Base-by-base conservation (phyloP, 2,797 vertebrate genomes). In the Siniperca scherzeri region DNA sequence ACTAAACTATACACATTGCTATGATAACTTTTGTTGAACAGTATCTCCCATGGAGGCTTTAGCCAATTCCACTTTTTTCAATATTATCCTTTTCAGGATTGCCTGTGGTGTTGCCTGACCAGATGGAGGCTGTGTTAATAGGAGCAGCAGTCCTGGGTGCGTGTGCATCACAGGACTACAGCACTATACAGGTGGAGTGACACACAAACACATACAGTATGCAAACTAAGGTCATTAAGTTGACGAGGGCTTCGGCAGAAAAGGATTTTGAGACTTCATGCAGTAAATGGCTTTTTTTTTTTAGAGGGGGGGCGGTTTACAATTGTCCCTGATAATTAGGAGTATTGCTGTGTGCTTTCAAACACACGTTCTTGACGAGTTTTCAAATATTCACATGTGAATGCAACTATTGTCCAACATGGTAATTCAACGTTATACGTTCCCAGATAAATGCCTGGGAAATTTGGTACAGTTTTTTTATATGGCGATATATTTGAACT, bases 121-220 rank as follows among this genome's bases (percentile, higher is more conserved):
- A 99, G 94, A 95, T 91, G 78, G 98, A 99, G 90, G 97, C 98
- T 53, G 97, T 99, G 74, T 89, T 99, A 73, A 94, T 99, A 74
- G 98, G 98, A 44, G 97, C 98, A 83, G 97, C 98, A 77, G 89
- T 99, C 86, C 95, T 99, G 77, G 98, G 97, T 84, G 98, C 97
- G 33, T 98, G 97, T 92, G 98, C 98, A 50, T 99, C 98, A 22
- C 94, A 91, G 59, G 97, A 99, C 90, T 98, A 97, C 89, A 60
- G 88, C 78, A 97, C 95, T 27, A 95, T 99, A 80, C 96, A 97
- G 97, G 98, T 99, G 95, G 36, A 75, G 22, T 60, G 38, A 52
- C 67, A 75, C 74, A 66, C 36, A 70, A 3, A 48, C 25, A 55
- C 25, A 33, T 2, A 27, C 52, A 38, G 27, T 5, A 1, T 61